A percentile compares a stretch with the other conserved stretches of the same genome.
These are phyloP conservation scores for Elymnias hypermnestra DNA, from an alignment of 1,140 invertebrate species.

Conservation along the genomic window DNA sequence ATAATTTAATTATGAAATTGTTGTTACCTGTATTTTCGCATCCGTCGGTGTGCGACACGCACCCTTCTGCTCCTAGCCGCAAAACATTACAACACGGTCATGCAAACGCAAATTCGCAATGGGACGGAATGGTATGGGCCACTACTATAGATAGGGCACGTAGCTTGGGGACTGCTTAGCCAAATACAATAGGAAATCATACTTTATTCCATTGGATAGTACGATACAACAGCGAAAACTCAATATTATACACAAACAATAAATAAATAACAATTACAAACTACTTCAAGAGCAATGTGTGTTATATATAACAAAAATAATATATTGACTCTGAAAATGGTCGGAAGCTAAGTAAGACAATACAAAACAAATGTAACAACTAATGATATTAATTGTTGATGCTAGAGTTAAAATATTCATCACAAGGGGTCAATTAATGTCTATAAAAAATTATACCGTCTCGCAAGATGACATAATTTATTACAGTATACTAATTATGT, in stretches of 20 bases:
- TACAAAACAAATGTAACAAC: too few species aligned
- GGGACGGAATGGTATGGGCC: conserved; percentile 36
- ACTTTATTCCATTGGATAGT: neutral
- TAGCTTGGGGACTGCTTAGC: conserved; percentile 21
- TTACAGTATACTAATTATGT: too few species aligned
- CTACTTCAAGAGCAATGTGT: neutral
- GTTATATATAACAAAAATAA: neutral
- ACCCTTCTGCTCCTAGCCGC: conserved; percentile 85
- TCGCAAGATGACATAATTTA: too few species aligned
- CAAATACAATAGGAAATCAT: conserved; percentile 7
- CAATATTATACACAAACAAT: too few species aligned
- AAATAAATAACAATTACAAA: too few species aligned
- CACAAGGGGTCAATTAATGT: too few species aligned
- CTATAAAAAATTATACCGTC: too few species aligned
- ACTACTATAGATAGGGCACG: conserved; percentile 29
- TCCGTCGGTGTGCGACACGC: conserved; percentile 90
- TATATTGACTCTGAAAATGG: too few species aligned
- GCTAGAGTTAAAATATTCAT: too few species aligned
- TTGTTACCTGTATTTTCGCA: conserved; percentile 88
- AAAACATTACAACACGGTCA: conserved; percentile 72
- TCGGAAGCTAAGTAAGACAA: too few species aligned
- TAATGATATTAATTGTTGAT: too few species aligned
- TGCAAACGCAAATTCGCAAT: conserved; percentile 55
- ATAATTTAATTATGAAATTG: too few species aligned
- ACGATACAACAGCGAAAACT: neutral